Conservation (phyloP, 2,888 invertebrate species). For the Melieria crassipennis region DNA sequence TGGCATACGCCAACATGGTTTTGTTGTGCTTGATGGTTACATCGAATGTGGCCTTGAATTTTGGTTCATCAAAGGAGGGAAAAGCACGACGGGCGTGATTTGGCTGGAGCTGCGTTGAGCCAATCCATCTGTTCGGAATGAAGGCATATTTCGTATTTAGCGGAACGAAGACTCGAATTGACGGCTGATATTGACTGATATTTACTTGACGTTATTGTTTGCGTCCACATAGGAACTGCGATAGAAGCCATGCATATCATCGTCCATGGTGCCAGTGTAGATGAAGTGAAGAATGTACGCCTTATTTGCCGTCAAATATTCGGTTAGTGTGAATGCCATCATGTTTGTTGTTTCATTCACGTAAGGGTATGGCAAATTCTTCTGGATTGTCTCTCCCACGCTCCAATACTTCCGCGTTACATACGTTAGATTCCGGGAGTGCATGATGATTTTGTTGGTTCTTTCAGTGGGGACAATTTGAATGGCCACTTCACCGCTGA, state of each 20-base stretch:
- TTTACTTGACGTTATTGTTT: slow-evolving; percentile 59
- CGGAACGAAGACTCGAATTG: background rate
- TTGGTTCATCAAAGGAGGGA: slow-evolving; percentile 83
- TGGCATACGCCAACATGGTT: slow-evolving; percentile 55
- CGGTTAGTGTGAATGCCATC: slow-evolving; percentile 62
- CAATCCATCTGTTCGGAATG: slow-evolving; percentile 67
- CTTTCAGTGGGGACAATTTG: slow-evolving; percentile 65
- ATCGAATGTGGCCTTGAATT: slow-evolving; percentile 74
- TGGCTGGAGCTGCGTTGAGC: slow-evolving; percentile 77
- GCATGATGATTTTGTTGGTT: slow-evolving; percentile 67
- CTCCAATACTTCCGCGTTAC: slow-evolving; percentile 46
- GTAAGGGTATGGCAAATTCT: slow-evolving; percentile 44
- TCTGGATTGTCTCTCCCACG: slow-evolving; percentile 41
- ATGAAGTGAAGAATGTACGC: slow-evolving; percentile 67
- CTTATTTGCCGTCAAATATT: slow-evolving; percentile 52
- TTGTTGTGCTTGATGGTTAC: slow-evolving; percentile 62
- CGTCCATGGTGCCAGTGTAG: slow-evolving; percentile 68
- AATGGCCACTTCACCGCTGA: slow-evolving; percentile 64
- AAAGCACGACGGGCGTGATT: slow-evolving; percentile 77
- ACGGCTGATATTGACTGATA: background rate
- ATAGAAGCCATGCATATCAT: slow-evolving; percentile 69
- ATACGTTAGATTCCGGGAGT: slow-evolving; percentile 66
- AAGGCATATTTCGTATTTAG: background rate
- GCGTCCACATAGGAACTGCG: slow-evolving; percentile 62
- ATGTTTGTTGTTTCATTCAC: slow-evolving; percentile 61